A percentile compares a stretch with the other conserved stretches of the same genome.
Evolutionary conservation across 2,113 vertebrate species (phyloP).

Genomic region (Xenotilapia flavipinnis): DNA sequence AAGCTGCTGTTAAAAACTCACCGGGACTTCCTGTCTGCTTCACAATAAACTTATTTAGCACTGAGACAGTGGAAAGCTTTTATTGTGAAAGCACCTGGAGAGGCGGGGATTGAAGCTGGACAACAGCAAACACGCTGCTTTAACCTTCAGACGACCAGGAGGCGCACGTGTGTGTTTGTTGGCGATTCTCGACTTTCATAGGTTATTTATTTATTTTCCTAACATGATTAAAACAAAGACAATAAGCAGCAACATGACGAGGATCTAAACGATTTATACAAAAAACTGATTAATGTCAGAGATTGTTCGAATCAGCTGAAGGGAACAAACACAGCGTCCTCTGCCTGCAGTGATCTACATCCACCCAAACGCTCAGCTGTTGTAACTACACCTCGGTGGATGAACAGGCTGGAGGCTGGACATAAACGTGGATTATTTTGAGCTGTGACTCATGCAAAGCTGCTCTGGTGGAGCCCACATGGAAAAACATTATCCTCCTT

Average conservation of each 20-base stretch:
- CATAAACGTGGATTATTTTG: background rate
- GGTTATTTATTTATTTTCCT: background rate
- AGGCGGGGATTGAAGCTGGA: background rate
- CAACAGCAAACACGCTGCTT: background rate
- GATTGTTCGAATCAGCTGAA: background rate
- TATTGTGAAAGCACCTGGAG: background rate
- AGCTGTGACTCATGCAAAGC: background rate
- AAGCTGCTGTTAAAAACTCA: rapidly evolving
- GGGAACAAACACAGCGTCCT: background rate
- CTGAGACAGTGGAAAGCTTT: background rate
- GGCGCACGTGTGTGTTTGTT: background rate
- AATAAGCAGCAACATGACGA: background rate
- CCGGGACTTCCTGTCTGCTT: background rate
- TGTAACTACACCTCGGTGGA: background rate
- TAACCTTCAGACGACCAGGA: background rate
- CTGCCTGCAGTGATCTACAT: background rate
- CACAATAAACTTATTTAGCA: background rate
- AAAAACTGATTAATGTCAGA: background rate
- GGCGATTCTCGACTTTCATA: background rate
- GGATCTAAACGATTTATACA: background rate
- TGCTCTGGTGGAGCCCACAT: no score
- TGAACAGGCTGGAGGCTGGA: rapidly evolving
- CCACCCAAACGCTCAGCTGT: background rate
- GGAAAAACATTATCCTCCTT: background rate
- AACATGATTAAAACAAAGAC: background rate